Conservation (phyloP, 2,888 invertebrate species). For the Fragum whitleyi region DNA sequence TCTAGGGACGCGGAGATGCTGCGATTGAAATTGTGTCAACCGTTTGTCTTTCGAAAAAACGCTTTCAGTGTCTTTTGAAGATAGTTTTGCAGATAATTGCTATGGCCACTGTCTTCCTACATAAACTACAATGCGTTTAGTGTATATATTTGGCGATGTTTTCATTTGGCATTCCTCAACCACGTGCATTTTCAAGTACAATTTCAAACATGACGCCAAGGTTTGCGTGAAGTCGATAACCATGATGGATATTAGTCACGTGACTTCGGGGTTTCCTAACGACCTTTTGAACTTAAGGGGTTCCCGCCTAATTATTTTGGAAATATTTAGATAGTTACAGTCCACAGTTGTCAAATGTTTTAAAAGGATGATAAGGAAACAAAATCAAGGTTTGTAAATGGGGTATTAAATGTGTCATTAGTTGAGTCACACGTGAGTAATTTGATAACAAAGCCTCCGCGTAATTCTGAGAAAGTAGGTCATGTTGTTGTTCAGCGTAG, state of each 20-base stretch:
- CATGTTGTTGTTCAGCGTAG: slow-evolving; percentile 63
- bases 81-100: neutral
- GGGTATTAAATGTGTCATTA: slow-evolving; percentile 30
- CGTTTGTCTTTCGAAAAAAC: slow-evolving; percentile 29
- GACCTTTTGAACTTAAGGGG: slow-evolving; percentile 81
- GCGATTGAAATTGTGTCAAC: slow-evolving; percentile 61
- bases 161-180: slow-evolving; percentile 35
- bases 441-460: slow-evolving; percentile 45
- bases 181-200: slow-evolving; percentile 74
- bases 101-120: neutral
- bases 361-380: neutral
- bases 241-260: slow-evolving; percentile 81
- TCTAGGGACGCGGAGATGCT: slow-evolving; percentile 74
- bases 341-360: neutral
- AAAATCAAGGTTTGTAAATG: neutral
- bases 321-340: neutral
- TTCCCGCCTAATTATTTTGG: slow-evolving; percentile 67
- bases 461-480: slow-evolving; percentile 62
- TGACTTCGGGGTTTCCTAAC: slow-evolving; percentile 79
- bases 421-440: slow-evolving; percentile 63
- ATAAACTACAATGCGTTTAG: neutral
- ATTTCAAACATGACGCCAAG: slow-evolving; percentile 80
- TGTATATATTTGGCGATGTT: slow-evolving; percentile 15
- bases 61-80: slow-evolving; percentile 1
- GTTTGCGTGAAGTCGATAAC: slow-evolving; percentile 77